Evolutionary conservation across 92 coral and sea anemone species (phyloP), one percentile per base, ranked within the genome.

Genomic region (Phenganax subtilis): DNA sequence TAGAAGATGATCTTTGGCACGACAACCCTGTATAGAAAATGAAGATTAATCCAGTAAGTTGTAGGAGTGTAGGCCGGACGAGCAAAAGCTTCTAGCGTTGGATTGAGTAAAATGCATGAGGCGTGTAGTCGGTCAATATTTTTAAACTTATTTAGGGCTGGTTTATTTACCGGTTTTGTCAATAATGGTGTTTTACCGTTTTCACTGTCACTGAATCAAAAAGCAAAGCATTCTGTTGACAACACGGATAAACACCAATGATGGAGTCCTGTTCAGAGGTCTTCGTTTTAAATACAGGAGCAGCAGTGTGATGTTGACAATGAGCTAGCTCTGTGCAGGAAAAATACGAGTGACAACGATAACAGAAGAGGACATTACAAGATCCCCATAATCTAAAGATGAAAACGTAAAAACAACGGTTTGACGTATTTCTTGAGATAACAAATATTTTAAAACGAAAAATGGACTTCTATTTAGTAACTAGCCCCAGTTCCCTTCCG

Each of bases 251-350:
- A 69, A 89, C 89, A 6, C 96, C 93, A 28, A 90, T 87, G 11
- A 84, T 80, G 9, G 81, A 71, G 55, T 64, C 51, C 8, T 82
- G 65, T 30, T 81, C 81, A 14, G 86, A 37, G n/a, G 80, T 85
- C 83, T 57, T 60, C 16, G 55, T 77, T 47, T 85, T 87, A 55
- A 84, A 96, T 37, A 88, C 91, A 10, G 84, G 85, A 64, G 88
- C 66, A 75, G 84, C 79, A 8, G 97, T 83, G 77, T 96, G 99
- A 66, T 96, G 92, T 27, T 86, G 84, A 67, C 99, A 96, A 77
- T 96, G 99, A 14, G 93, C 97, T 51, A 96, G 85, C 71, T 96
- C 99, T 10, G 80, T 83, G 53, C 92, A 86, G 10, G 91, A 94
- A 72, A 96, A 92, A 53, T 86, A 90, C 25, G 87, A 78, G 31